Percentiles rank a stretch among this genome's conserved stretches.
These are phyloP conservation scores for Chymomyza caudatula DNA, from an alignment of 2,888 invertebrate species.

Conservation along the genomic window DNA sequence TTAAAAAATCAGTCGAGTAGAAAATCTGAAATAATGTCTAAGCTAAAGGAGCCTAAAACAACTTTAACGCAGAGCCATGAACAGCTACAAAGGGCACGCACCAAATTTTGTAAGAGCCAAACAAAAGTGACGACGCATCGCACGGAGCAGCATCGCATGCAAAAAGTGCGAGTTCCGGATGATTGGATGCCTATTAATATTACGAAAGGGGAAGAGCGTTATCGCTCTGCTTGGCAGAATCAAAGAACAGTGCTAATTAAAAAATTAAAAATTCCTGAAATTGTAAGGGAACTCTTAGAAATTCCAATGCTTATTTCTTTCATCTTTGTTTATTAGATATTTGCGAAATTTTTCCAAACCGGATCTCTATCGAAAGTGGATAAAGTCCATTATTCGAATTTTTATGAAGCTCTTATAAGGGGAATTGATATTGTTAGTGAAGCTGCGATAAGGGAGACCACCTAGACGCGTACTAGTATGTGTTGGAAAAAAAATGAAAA, in stretches of 20 bases:
- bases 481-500: too few relatives aligned
- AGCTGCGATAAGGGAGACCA: too few relatives aligned
- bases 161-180: background rate
- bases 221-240: background rate
- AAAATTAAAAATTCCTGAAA: background rate
- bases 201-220: background rate
- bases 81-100: too few relatives aligned
- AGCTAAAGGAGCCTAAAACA: too few relatives aligned
- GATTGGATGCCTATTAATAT: background rate
- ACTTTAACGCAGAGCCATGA: too few relatives aligned
- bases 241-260: background rate
- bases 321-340: background rate
- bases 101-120: too few relatives aligned
- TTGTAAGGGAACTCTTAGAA: background rate
- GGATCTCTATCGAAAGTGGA: background rate
- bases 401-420: background rate
- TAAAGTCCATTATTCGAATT: background rate
- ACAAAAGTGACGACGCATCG: too few relatives aligned
- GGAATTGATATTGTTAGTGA: too few relatives aligned
- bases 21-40: too few relatives aligned
- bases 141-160: too few relatives aligned
- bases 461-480: too few relatives aligned
- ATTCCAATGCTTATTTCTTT: background rate
- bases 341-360: background rate
- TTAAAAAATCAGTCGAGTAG: too few relatives aligned